Percentiles rank a stretch among this genome's conserved stretches.
Evolutionary conservation across 2,113 vertebrate species (phyloP).

Genomic region (Tamias sibiricus): DNA sequence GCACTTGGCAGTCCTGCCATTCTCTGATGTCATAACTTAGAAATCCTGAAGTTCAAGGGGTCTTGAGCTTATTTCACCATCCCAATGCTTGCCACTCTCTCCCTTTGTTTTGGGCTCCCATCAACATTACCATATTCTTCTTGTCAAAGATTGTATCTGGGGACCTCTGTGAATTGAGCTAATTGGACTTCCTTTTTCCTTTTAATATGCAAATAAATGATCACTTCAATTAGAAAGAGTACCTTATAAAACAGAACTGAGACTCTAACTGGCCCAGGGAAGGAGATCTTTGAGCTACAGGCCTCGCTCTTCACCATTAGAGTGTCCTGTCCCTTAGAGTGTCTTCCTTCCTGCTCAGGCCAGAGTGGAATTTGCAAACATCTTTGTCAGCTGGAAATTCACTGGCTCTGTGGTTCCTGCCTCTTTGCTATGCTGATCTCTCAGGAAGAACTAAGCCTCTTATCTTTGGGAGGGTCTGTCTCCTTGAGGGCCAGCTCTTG

Average conservation of each 20-base stretch:
- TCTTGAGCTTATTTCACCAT: neutral
- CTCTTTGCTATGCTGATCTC: neutral
- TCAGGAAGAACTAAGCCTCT: neutral
- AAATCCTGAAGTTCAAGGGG: accelerated
- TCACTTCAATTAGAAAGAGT: neutral
- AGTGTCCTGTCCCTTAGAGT: neutral
- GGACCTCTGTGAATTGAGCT: neutral
- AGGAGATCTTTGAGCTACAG: neutral
- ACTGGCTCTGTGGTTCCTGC: neutral
- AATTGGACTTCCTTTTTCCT: neutral
- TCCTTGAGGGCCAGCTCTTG: neutral
- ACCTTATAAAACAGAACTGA: neutral
- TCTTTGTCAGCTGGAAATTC: neutral
- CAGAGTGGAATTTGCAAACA: neutral
- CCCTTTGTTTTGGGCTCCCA: neutral
- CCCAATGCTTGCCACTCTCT: neutral
- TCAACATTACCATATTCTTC: neutral
- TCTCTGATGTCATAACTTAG: neutral
- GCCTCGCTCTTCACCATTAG: neutral
- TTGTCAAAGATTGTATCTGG: neutral
- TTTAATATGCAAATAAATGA: neutral
- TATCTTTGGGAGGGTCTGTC: neutral
- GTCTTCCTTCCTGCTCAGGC: neutral
- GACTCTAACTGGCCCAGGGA: neutral
- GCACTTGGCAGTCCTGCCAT: neutral